Conservation (phyloP, 2,797 vertebrate species). For the Phrynocephalus vlangalii region DNA sequence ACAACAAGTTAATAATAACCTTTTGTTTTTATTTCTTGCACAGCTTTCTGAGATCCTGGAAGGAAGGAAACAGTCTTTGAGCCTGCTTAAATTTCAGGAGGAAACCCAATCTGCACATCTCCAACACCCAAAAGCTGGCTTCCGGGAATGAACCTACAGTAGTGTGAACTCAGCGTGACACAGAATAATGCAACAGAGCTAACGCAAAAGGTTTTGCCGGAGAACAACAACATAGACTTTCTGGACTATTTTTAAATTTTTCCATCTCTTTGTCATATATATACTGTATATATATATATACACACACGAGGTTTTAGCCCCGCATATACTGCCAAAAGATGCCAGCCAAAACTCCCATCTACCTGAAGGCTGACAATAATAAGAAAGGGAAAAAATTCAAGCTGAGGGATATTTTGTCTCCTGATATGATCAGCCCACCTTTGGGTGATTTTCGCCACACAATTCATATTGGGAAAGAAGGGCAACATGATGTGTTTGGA, state of each 20-base stretch:
- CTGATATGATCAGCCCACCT: constrained; percentile 98
- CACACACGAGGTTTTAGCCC: constrained; percentile 1
- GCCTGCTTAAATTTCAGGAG: constrained; percentile 21
- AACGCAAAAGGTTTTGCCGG: constrained; percentile 11
- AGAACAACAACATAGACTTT: constrained; percentile 31
- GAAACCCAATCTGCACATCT: constrained; percentile 12
- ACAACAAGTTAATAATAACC: constrained; percentile 52
- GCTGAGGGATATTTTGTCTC: constrained; percentile 94
- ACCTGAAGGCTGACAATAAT: constrained; percentile 92
- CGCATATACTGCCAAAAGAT: constrained; percentile 77
- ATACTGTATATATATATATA: too few relatives aligned
- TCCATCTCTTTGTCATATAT: neutral
- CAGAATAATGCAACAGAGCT: constrained; percentile 65
- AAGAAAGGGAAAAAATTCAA: constrained; percentile 98
- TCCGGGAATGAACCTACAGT: constrained; percentile 22
- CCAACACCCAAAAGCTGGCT: neutral
- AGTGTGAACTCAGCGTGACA: neutral
- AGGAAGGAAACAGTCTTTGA: constrained; percentile 9
- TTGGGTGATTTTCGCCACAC: constrained; percentile 98
- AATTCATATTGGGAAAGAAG: constrained; percentile 96
- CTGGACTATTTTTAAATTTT: constrained; percentile 43
- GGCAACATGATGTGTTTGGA: constrained; percentile 93
- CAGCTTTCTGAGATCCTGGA: constrained; percentile 67
- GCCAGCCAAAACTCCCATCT: constrained; percentile 98
- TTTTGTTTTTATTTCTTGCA: constrained; percentile 60